Evolutionary conservation across 2,888 invertebrate species (phyloP).

Genomic region (Pardosa pseudoannulata): DNA sequence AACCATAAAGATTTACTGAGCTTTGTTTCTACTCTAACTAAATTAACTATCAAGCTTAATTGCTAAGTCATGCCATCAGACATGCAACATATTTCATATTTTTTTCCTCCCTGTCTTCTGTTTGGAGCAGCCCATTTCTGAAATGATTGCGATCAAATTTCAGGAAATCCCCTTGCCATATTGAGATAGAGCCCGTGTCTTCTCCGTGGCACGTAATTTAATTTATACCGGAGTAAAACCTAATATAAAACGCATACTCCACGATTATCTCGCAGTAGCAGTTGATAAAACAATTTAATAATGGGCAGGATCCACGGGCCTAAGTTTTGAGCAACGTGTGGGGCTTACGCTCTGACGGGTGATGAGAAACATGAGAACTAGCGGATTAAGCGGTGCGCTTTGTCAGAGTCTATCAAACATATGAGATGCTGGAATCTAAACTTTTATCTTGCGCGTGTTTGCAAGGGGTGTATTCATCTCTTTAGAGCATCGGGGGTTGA

Average conservation of each 20-base stretch:
- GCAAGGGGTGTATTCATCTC: constrained; percentile 9
- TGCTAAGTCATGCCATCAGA: background rate
- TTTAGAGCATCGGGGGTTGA: background rate
- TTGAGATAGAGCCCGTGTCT: background rate
- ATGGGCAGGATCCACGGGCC: constrained; percentile 8
- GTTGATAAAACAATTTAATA: constrained; percentile 62
- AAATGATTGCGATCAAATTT: background rate
- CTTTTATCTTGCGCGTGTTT: constrained; percentile 11
- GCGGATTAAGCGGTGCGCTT: constrained; percentile 20
- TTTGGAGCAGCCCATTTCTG: background rate
- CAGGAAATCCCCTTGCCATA: background rate
- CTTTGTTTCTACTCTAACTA: background rate
- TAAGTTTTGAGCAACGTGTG: constrained; percentile 9
- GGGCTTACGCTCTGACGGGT: constrained; percentile 36
- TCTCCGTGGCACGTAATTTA: constrained; percentile 34
- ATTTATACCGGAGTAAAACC: constrained; percentile 8
- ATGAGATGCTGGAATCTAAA: constrained; percentile 1
- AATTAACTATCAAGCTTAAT: background rate
- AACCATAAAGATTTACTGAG: background rate
- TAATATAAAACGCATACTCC: constrained; percentile 16
- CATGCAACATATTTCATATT: background rate
- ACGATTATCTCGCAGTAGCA: constrained; percentile 4
- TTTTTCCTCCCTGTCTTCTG: background rate
- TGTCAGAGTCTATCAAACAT: constrained; percentile 22
- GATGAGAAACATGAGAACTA: constrained; percentile 62